Percentiles rank a stretch among this genome's conserved stretches.
Evolutionary conservation across 1,140 invertebrate genomes (phyloP).

Genomic region (Tyrophagus putrescentiae): DNA sequence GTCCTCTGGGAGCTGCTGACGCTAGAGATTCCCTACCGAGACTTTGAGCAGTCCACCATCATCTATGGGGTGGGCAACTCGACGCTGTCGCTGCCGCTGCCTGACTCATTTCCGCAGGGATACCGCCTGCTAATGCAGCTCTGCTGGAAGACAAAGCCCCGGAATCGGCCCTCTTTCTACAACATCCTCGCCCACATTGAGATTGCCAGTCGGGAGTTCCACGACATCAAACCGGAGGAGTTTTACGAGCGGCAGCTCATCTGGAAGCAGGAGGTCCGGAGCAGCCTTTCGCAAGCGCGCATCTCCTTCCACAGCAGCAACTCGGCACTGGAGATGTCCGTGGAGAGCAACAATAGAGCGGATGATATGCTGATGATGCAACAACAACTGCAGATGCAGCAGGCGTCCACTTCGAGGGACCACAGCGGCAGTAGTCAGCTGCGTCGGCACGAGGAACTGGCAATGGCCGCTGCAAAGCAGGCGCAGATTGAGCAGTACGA

Average conservation of each 20-base stretch:
- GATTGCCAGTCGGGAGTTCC: slow-evolving; percentile 37
- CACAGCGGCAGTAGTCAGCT: not conserved
- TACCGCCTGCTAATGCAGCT: slow-evolving; percentile 64
- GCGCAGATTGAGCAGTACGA: not conserved
- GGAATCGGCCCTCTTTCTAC: slow-evolving; percentile 84
- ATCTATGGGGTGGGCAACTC: slow-evolving; percentile 94
- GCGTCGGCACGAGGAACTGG: not conserved
- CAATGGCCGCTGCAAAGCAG: not conserved
- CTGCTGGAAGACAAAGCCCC: slow-evolving; percentile 63
- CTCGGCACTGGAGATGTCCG: slow-evolving; percentile 26
- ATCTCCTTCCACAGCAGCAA: slow-evolving; percentile 55
- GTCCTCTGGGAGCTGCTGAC: slow-evolving; percentile 93
- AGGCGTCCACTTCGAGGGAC: not conserved
- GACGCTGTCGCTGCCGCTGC: slow-evolving; percentile 74
- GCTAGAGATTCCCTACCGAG: slow-evolving; percentile 87
- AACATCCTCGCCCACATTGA: slow-evolving; percentile 76
- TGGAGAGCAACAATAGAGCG: not conserved
- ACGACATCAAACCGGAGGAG: slow-evolving; percentile 16
- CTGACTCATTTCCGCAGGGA: slow-evolving; percentile 56
- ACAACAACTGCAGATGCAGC: not conserved
- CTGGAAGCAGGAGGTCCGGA: slow-evolving; percentile 75
- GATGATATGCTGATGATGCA: no score
- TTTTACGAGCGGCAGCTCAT: slow-evolving; percentile 41
- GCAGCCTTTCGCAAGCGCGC: slow-evolving; percentile 60
- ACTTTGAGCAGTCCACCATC: slow-evolving; percentile 87